These are phyloP conservation scores for Siniperca scherzeri DNA, from an alignment of 2,797 vertebrate species.

Conservation along the genomic window DNA sequence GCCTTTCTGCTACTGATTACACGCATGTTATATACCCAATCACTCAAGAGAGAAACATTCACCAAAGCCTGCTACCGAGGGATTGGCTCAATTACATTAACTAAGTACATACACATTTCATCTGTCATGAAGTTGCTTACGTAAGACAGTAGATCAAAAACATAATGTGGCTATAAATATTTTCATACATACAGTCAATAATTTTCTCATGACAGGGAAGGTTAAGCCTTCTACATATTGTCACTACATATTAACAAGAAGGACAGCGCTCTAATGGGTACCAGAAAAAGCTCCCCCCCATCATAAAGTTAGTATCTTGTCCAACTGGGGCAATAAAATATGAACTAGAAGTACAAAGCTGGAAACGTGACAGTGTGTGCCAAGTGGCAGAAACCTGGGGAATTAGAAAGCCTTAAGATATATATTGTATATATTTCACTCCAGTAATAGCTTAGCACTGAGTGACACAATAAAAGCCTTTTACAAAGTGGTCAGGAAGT, in stretches of 20 bases:
- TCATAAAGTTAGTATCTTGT: conserved; percentile 47
- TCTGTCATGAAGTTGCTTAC: conserved; percentile 67
- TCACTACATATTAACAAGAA: conserved; percentile 60
- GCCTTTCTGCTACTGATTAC: conserved; percentile 81
- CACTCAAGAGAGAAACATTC: conserved; percentile 69
- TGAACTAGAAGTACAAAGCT: conserved; percentile 53
- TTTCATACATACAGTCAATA: conserved; percentile 56
- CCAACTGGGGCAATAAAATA: conserved; percentile 54
- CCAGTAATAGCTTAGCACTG: conserved; percentile 67
- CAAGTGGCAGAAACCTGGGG: conserved; percentile 63
- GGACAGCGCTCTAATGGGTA: conserved; percentile 21
- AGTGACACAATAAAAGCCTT: conserved; percentile 75
- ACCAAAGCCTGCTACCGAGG: conserved; percentile 74
- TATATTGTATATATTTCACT: conserved; percentile 65
- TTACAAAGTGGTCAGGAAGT: conserved; percentile 74
- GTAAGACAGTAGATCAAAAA: conserved; percentile 67
- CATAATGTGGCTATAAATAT: conserved; percentile 52
- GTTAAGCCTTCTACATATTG: conserved; percentile 59
- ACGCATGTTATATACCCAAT: conserved; percentile 77
- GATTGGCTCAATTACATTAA: conserved; percentile 71
- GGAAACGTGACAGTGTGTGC: conserved; percentile 59
- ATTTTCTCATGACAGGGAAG: conserved; percentile 57
- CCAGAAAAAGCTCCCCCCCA: conserved; percentile 39
- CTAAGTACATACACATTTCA: conserved; percentile 75
- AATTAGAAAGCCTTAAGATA: conserved; percentile 56